Evolutionary conservation across 2,888 invertebrate genomes (phyloP), one percentile per base, ranked within the genome.

Genomic region (Rambutsinella grinnellia): DNA sequence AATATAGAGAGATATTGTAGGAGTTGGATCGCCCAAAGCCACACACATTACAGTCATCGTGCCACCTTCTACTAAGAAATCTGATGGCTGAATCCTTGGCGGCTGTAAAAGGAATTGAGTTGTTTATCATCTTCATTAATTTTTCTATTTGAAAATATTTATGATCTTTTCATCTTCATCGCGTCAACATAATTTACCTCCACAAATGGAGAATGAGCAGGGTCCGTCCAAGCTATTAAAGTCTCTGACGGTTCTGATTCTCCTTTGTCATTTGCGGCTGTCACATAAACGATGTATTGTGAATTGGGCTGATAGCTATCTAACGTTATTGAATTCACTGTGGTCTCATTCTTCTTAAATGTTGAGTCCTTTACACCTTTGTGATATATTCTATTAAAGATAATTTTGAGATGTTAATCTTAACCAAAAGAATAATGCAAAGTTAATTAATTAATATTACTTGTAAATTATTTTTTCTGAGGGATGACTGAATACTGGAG

Each of bases 141-240:
- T 53, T 17, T 21, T 8, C 17, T 17, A 10, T 53, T 57, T 57
- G 6, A 23, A 46, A 15, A 85, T 61, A 70, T 65, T 61, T 2
- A 21, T 24, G 15, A 19, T 46, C 56, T 54, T 27, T 26, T 63
- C 57, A 57, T 67, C 23, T 44, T 23, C 5, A n/a, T n/a, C n/a
- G n/a, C n/a, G n/a, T n/a, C n/a, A n/a, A n/a, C n/a, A n/a, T n/a
- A n/a, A n/a, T 86, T 87, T 86, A 93, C 93, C 90, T 94, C 94
- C 19, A 95, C 94, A 87, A 93, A 93, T 0, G 94, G 94, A 0
- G 94, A 94, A 85, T 94, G 91, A 0, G 94, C 94, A 0, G 94
- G 94, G 86, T 94, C 94, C 5, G 94, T 94, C 94, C 94, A 94
- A 0, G 93, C 94, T 71, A 94, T 89, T 26, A 95, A 86, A 0